Base-by-base conservation (phyloP, 2,888 invertebrate genomes). In the Blera fallax region DNA sequence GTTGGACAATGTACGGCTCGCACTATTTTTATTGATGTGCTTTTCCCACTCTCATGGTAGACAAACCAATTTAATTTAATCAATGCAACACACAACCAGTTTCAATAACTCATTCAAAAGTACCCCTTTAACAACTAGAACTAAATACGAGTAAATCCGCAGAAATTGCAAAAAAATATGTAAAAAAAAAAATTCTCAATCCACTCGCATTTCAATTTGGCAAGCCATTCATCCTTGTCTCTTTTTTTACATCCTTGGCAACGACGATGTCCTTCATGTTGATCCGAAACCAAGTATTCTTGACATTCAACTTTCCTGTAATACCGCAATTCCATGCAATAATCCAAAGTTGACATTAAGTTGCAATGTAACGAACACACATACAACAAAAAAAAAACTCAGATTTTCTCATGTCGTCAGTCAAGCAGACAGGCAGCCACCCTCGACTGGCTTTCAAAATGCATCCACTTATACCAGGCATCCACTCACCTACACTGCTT, bases 291-390 rank as follows among this genome's bases (percentile, higher is more conserved):
- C 72, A 56, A 64, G 79, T 37, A 54, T 56, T 56, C 79, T 72
- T 79, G 79, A 70, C 79, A 79, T 79, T 70, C 56, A 79, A 48
- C 70, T 56, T 72, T 79, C 16, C 48, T 64, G 64, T 72, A 64
- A 78, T 69, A 27, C 48, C 27, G 16, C 27, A 16, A 43, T 62
- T 48, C 43, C 7, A n/a, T n/a, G 48, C 32, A 64, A 40, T 6
- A 60, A 24, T 40, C 40, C 27, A 40, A 21, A 40, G 45, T 45
- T 48, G 45, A 18, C 29, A 45, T 48, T 29, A 32, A 64, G 64
- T 48, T 50, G 34, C 34, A 50, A 32, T n/a, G 34, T 18, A 65
- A n/a, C 45, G 3, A 21, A n/a, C 29, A n/a, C 18, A 11, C 18
- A n/a, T 11, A 56, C 29, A 40, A 1, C 11, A 1, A 2, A 60